Percentiles rank a stretch among this genome's conserved stretches.
phyloP scores from a whole-genome alignment of 2,888 invertebrate species.

The Calameuta idolon region DNA sequence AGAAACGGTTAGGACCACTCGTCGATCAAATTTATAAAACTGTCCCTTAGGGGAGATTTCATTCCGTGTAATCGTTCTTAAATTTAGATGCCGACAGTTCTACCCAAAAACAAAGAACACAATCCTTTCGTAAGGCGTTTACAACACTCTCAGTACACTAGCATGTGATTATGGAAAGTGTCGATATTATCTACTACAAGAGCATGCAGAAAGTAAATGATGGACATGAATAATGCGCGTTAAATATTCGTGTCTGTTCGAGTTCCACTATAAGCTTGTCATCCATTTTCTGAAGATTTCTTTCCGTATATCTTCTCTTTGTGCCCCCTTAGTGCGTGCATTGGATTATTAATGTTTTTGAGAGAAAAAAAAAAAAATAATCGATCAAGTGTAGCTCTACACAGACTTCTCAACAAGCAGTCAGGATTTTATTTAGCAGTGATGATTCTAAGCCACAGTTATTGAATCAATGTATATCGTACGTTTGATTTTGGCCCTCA shows the following conservation, averaged over 20 bases:
- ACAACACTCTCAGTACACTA: constrained; percentile 24
- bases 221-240: background rate
- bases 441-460: background rate
- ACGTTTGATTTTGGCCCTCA: background rate
- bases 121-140: constrained; percentile 30
- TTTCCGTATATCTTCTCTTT: background rate
- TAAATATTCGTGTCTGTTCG: background rate
- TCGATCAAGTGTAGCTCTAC: background rate
- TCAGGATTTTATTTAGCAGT: background rate
- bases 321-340: background rate
- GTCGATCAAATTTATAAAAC: constrained; percentile 55
- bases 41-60: constrained; percentile 65
- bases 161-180: constrained; percentile 27
- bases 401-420: background rate
- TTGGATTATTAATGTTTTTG: background rate
- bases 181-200: constrained; percentile 41
- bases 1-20: constrained; percentile 18
- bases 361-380: background rate
- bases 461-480: background rate
- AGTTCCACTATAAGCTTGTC: background rate
- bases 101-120: constrained; percentile 41
- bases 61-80: constrained; percentile 59
- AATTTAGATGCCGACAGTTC: constrained; percentile 62
- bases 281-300: background rate
- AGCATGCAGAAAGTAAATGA: constrained; percentile 41